Conservation (phyloP, 64 coral and sea anemone species). For the Anthopleura sola region DNA sequence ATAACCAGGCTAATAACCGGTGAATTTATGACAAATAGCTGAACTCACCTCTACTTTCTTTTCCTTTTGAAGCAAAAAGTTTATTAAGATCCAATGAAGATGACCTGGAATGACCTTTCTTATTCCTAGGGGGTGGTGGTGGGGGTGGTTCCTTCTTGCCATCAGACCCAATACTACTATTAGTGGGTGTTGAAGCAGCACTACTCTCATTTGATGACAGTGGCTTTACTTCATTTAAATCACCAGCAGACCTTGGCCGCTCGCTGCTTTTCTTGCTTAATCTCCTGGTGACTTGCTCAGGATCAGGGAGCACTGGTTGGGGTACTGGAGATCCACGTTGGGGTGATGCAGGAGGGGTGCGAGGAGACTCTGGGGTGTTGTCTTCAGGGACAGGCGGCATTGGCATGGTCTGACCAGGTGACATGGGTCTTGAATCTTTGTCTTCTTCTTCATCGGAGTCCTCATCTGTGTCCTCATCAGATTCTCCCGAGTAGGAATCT, state of each 20-base stretch:
- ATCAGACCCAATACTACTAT: slow-evolving; percentile 51
- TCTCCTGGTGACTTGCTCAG: slow-evolving; percentile 17
- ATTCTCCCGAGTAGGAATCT: slow-evolving; percentile 16
- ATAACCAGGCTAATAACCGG: too few relatives aligned
- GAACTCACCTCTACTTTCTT: slow-evolving; percentile 46
- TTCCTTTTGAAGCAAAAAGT: slow-evolving; percentile 86
- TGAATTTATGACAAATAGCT: background rate
- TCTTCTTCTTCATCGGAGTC: background rate
- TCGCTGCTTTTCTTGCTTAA: slow-evolving; percentile 49
- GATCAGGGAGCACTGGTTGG: background rate
- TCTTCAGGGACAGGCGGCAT: slow-evolving; percentile 26
- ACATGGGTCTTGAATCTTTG: slow-evolving; percentile 1
- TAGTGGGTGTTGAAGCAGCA: slow-evolving; percentile 28
- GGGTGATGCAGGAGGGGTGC: slow-evolving; percentile 35
- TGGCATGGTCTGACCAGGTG: background rate
- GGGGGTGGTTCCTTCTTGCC: slow-evolving; percentile 74
- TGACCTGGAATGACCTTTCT: slow-evolving; percentile 92
- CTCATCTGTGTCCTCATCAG: background rate
- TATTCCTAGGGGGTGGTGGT: slow-evolving; percentile 86
- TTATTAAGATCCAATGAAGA: slow-evolving; percentile 97
- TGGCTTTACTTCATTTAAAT: slow-evolving; percentile 51
- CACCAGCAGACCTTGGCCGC: slow-evolving; percentile 79
- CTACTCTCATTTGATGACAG: slow-evolving; percentile 36
- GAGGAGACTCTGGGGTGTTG: background rate
- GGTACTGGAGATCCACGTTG: slow-evolving; percentile 32